Evolutionary conservation across 2,888 invertebrate species (phyloP).

Genomic region (Callyntrura guangdongensis): DNA sequence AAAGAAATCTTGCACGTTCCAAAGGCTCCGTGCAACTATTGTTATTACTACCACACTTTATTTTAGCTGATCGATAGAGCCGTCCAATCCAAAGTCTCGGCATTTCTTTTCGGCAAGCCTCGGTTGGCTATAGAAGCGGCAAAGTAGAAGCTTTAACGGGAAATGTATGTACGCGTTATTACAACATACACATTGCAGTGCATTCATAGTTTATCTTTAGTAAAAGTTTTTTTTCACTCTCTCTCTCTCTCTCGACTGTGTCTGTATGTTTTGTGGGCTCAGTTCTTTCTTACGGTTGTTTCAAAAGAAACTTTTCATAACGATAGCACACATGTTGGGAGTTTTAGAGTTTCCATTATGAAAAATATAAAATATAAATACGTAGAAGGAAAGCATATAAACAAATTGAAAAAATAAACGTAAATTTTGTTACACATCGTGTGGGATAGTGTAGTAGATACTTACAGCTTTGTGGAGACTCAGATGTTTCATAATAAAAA

Average conservation of each 20-base stretch:
- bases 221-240: constrained; percentile 7
- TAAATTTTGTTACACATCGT: too few relatives aligned
- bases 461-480: too few relatives aligned
- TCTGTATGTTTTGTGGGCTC: neutral
- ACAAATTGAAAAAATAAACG: neutral
- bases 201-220: constrained; percentile 14
- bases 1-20: neutral
- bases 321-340: neutral
- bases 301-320: constrained; percentile 26
- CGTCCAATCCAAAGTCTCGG: constrained; percentile 78
- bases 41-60: constrained; percentile 66
- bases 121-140: constrained; percentile 38
- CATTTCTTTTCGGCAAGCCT: constrained; percentile 60
- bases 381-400: neutral
- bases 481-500: too few relatives aligned
- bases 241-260: too few relatives aligned
- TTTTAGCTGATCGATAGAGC: constrained; percentile 78
- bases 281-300: neutral
- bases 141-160: neutral
- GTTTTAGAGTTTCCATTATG: too few relatives aligned
- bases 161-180: constrained; percentile 15
- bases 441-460: too few relatives aligned
- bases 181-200: neutral
- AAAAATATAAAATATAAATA: neutral
- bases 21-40: constrained; percentile 39